phyloP scores from a whole-genome alignment of 1,140 invertebrate genomes.

The Lasioglossum albipes region DNA sequence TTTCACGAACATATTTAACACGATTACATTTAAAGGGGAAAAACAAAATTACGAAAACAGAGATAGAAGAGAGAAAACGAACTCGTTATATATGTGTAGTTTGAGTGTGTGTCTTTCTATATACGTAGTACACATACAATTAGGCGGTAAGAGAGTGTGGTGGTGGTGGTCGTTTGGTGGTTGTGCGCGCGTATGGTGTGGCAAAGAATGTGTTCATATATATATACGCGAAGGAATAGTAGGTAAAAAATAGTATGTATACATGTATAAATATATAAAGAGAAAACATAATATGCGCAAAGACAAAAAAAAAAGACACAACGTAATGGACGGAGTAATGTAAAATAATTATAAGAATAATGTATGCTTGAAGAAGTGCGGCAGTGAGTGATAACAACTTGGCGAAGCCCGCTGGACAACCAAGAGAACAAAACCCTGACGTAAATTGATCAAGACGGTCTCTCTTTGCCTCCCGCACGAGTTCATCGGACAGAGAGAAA shows the following conservation, averaged over 20 bases:
- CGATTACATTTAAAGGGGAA: slow-evolving; percentile 60
- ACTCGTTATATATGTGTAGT: slow-evolving; percentile 63
- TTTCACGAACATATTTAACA: slow-evolving; percentile 76
- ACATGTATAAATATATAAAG: slow-evolving; percentile 73
- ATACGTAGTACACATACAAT: slow-evolving; percentile 69
- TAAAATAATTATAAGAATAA: slow-evolving; percentile 74
- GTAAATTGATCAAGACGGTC: too few relatives aligned
- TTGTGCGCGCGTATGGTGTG: slow-evolving; percentile 58
- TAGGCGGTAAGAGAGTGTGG: slow-evolving; percentile 2
- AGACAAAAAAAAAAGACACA: too few relatives aligned
- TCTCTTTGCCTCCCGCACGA: slow-evolving; percentile 9
- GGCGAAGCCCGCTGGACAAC: slow-evolving; percentile 10
- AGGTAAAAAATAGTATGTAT: slow-evolving; percentile 66
- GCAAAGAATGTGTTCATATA: slow-evolving; percentile 59
- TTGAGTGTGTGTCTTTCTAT: slow-evolving; percentile 59
- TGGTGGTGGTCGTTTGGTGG: slow-evolving; percentile 36
- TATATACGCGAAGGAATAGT: slow-evolving; percentile 67
- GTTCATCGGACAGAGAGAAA: slow-evolving; percentile 53
- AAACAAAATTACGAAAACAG: too few relatives aligned
- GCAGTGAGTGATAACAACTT: slow-evolving; percentile 78
- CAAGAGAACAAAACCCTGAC: too few relatives aligned
- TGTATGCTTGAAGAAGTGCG: slow-evolving; percentile 77
- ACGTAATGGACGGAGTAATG: slow-evolving; percentile 75
- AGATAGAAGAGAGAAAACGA: too few relatives aligned
- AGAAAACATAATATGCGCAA: slow-evolving; percentile 74